Base-by-base conservation (phyloP, 2,797 vertebrate genomes). In the Sebastes aleutianus region DNA sequence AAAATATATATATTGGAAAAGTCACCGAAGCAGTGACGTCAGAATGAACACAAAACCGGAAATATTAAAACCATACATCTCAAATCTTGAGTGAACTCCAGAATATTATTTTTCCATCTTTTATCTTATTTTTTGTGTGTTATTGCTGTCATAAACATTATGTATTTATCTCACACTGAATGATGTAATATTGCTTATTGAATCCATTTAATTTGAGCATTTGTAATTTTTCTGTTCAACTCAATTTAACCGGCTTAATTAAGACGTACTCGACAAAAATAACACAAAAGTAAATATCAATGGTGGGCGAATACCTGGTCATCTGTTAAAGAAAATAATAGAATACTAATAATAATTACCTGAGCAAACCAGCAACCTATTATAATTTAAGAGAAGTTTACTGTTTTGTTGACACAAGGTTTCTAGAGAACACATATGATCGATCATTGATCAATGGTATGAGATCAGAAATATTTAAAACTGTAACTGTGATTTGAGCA, bases 11-110 rank as follows among this genome's bases (percentile, higher is more conserved):
- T 36, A 24, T 24, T 71, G 18, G 9, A 57, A 50, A 66, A 36
- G 32, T 58, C 68, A 73, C 71, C 34, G 26, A 74, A 61, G 76
- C 66, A 43, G 34, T 11, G 56, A 80, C 14, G 58, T 70, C 62
- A 32, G 32, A 54, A 34, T 13, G 2, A 20, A 65, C 31, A 32
- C 13, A 31, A 24, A 36, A 61, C 54, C 36, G 13, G 1, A 57
- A 76, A 32, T 39, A 39, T 32, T 20, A 24, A 57, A 66, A 56
- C 8, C 9, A 53, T 6, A 72, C 75, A 29, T 8, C 68, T 70
- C 22, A n/a, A 27, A 54, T 13, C 50, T 24, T 20, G 11, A n/a
- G 14, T 26, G 10, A 14, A 14, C 31, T 65, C 26, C 16, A 8
- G 14, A 66, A 31, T 62, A 3, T 2, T 64, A 36, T 13, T 14